phyloP scores from a whole-genome alignment of 2,113 vertebrate genomes.

The Tyrannus savana region DNA sequence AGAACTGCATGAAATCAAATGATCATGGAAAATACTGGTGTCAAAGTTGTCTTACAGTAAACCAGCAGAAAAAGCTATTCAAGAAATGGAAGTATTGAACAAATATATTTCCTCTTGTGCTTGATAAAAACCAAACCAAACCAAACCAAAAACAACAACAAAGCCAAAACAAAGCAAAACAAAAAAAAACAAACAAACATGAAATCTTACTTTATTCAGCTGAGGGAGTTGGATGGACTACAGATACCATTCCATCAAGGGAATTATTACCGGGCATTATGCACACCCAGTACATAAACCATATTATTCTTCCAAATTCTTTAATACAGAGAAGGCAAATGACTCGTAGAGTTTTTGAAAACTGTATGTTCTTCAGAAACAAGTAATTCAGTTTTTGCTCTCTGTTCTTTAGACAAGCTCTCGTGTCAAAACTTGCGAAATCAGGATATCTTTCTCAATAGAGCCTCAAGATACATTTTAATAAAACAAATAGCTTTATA shows the following conservation, averaged over 20 bases:
- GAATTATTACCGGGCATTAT: background rate
- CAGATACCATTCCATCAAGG: background rate
- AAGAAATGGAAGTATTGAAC: background rate
- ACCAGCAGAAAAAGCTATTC: background rate
- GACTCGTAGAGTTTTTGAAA: background rate
- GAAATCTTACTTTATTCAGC: background rate
- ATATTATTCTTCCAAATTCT: background rate
- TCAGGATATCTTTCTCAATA: background rate
- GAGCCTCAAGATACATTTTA: background rate
- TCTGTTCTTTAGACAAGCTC: background rate
- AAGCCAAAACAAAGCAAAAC: too few relatives aligned
- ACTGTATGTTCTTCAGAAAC: background rate
- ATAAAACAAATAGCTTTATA: background rate
- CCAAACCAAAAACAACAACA: background rate
- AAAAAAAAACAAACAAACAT: background rate
- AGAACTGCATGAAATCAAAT: background rate
- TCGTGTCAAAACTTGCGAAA: background rate
- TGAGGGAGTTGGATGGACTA: fast-evolving
- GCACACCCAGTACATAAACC: background rate
- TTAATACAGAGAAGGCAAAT: background rate
- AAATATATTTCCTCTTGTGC: background rate
- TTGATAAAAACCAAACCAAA: background rate
- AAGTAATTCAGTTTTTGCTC: background rate
- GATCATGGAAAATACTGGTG: fast-evolving
- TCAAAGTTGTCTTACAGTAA: background rate